Evolutionary conservation across 35 echinoderm and acorn worm species (phyloP).

Genomic region (Heliocidaris tuberculata): DNA sequence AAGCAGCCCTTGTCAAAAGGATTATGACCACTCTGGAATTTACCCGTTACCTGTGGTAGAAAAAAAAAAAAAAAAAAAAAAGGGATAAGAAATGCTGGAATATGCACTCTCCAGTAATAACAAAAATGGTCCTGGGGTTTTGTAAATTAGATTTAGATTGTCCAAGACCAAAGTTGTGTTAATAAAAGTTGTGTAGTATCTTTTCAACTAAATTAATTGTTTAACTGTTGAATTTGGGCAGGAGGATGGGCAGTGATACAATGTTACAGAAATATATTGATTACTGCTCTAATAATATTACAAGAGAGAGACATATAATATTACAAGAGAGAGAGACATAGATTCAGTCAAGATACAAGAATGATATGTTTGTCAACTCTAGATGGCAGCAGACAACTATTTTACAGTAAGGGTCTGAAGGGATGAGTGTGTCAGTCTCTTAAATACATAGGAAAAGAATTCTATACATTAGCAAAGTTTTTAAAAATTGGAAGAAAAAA

Average conservation of each 20-base stretch:
- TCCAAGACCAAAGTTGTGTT: too few species aligned
- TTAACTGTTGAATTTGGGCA: neutral
- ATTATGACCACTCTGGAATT: slow-evolving; percentile 99
- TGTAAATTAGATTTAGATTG: too few species aligned
- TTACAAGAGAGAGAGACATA: neutral
- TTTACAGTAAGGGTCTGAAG: neutral
- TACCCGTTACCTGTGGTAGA: slow-evolving; percentile 88
- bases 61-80: slow-evolving; percentile 38
- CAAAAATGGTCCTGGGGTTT: neutral
- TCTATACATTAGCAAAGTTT: too few species aligned
- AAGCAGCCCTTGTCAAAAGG: slow-evolving; percentile 91
- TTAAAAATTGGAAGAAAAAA: too few species aligned
- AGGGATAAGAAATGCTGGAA: neutral
- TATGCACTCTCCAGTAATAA: neutral
- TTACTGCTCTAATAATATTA: neutral
- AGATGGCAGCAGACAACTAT: neutral
- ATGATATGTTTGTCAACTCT: neutral
- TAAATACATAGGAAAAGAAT: too few species aligned
- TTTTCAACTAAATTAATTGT: neutral
- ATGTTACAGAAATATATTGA: neutral
- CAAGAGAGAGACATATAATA: neutral
- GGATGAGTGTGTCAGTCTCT: too few species aligned
- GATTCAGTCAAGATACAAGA: neutral
- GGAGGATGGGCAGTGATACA: neutral
- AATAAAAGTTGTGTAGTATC: too few species aligned